Evolutionary conservation across 1,140 invertebrate species (phyloP), one percentile per base, ranked within the genome.

Genomic region (Bradynema listronoti): DNA sequence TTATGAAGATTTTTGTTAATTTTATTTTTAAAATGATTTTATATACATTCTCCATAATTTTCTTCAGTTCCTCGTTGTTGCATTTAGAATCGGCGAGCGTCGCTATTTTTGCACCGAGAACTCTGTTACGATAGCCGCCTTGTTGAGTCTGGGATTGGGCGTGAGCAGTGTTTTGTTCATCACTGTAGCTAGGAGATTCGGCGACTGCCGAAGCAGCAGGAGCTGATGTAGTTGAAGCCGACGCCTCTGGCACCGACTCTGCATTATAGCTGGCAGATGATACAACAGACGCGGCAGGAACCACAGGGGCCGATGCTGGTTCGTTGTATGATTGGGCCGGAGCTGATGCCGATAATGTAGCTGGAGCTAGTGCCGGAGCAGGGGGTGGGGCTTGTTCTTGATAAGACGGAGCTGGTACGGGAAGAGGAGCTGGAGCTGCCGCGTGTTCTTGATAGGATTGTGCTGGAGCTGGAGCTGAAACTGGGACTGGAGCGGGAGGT

Each of bases 21-120:
- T 59, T 16, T 4, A 39, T 39, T 39, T 39, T 32, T 9, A 61
- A 60, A 4, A 27, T 27, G 14, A 25, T 16, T 51, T 25, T 36
- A 22, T 30, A 14, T 52, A 66, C 65, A 51, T 67, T 49, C 16
- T 67, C 51, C 41, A 68, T 41, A 45, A 68, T 68, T 9, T 52
- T 67, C 32, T 32, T 42, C 54, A 70, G 42, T 41, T 70, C 50
- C 41, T 70, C 68, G 39, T 56, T 72, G 53, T 70, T 70, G 42
- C 68, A 70, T 46, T 72, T 72, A 33, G 68, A 54, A 43, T 69
- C 61, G n/a, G n/a, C n/a, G 25, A 68, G 11, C 27, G 27, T 39
- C 9, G 47, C 66, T 29, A 59, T 71, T 55, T 72, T 72, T 27
- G 69, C 64, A 5, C 32, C 66, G 5, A 51, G 50, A 27, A 52